Evolutionary conservation across 2,113 vertebrate genomes (phyloP), one percentile per base, ranked within the genome.

Genomic region (Climacteris rufus): DNA sequence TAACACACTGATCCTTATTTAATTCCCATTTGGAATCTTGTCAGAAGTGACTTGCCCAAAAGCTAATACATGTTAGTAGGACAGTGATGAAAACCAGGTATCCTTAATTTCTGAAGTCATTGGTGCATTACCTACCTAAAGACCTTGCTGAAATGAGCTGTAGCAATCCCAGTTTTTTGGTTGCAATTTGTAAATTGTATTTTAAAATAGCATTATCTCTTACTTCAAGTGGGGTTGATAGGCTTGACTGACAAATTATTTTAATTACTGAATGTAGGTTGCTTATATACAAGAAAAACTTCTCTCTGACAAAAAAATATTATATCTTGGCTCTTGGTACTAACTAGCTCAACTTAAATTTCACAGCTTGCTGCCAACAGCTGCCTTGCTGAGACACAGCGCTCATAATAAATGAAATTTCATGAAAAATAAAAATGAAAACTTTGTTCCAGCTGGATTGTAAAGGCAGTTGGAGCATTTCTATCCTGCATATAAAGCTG

Each of bases 301-400:
- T 69, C 70, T 76, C n/a, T 94, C 65, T 96, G 93, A 97, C 96
- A 96, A 97, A 96, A 97, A 88, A 30, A 42, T 94, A 94, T 96
- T 97, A 94, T 97, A 85, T 93, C 76, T 96, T 83, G 93, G 96
- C 94, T 94, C 85, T 21, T 66, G 70, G 54, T 94, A 74, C 86
- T 90, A 94, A 95, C 93, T 75, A 97, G 28, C 81, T 87, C 96
- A 94, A 89, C 93, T 98, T 97, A 47, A 97, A 97, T 97, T 97
- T 97, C 97, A 35, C 94, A 87, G 57, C 75, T 92, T 89, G 76
- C 94, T 98, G 97, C 97, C 97, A 98, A 89, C 94, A 97, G 90
- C 97, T 97, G 95, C 97, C 96, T 97, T 80, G 85, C 95, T 77
- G 39, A 84, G 96, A 94, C 83, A 85, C 40, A 96, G 87, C 89